A percentile compares a stretch with the other conserved stretches of the same genome.
phyloP scores from a whole-genome alignment of 2,888 invertebrate species.

The Hydroisotoma schaefferi region DNA sequence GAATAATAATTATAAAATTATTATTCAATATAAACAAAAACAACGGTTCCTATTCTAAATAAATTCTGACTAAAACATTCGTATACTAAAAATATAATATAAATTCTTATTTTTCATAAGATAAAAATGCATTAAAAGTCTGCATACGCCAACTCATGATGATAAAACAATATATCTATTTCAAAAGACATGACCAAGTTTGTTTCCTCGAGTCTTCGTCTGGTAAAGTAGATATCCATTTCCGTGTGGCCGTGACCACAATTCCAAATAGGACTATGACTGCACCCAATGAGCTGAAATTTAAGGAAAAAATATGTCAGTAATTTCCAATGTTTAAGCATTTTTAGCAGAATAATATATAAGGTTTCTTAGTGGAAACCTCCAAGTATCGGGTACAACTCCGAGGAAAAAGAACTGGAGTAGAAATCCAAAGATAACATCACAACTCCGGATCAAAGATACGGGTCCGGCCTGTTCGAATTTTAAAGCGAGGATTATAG shows the following conservation, averaged over 20 bases:
- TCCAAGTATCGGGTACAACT: constrained; percentile 39
- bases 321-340: neutral
- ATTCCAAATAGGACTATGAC: constrained; percentile 79
- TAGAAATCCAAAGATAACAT: constrained; percentile 74
- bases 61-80: too few species aligned
- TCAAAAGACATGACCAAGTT: constrained; percentile 30
- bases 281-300: constrained; percentile 74
- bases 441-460: constrained; percentile 81
- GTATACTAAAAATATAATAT: too few species aligned
- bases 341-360: too few species aligned
- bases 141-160: too few species aligned
- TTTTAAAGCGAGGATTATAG: constrained; percentile 75
- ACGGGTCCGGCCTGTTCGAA: constrained; percentile 70
- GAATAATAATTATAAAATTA: too few species aligned
- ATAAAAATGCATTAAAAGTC: too few species aligned
- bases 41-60: too few species aligned
- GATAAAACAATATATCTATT: constrained; percentile 9
- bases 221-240: constrained; percentile 75
- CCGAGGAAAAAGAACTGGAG: constrained; percentile 42
- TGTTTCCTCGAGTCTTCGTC: constrained; percentile 24
- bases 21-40: too few species aligned
- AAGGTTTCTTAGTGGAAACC: constrained; percentile 19
- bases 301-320: neutral
- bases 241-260: constrained; percentile 73
- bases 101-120: too few species aligned